These are phyloP conservation scores for Columba livia DNA, from an alignment of 2,113 vertebrate genomes.

Conservation along the genomic window DNA sequence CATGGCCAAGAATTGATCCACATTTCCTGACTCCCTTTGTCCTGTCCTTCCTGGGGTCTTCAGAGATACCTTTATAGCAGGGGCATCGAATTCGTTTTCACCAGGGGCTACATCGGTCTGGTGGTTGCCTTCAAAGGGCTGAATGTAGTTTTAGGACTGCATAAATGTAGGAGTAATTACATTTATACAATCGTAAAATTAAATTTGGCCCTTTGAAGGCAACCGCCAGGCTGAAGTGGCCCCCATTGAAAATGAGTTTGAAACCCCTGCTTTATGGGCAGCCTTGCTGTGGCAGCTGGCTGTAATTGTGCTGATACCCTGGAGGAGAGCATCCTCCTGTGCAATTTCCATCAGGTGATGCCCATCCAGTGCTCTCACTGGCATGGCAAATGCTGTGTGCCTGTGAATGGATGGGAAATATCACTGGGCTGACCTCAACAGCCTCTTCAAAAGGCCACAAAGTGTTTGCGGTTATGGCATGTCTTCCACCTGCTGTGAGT, in stretches of 20 bases:
- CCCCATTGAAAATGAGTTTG: too few relatives aligned
- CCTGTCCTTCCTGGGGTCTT: neutral
- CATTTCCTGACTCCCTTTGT: neutral
- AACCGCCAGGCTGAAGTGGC: too few relatives aligned
- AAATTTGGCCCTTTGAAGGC: too few relatives aligned
- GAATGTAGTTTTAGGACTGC: too few relatives aligned
- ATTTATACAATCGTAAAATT: too few relatives aligned
- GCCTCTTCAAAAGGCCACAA: neutral
- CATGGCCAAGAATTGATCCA: neutral
- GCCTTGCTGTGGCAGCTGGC: neutral
- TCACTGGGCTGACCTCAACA: neutral
- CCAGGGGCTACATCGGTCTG: too few relatives aligned
- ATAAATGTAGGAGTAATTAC: too few relatives aligned
- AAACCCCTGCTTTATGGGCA: neutral
- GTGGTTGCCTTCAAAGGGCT: too few relatives aligned
- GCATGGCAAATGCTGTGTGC: too few relatives aligned
- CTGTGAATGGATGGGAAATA: neutral
- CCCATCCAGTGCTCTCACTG: neutral
- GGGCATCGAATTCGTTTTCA: too few relatives aligned
- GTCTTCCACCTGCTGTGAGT: neutral
- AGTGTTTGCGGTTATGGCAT: neutral
- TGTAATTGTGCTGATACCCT: fast-evolving
- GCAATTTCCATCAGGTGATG: neutral
- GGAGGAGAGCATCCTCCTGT: neutral
- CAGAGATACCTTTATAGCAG: neutral